These are phyloP conservation scores for Podabrus alpinus DNA, from an alignment of 2,888 invertebrate species.

Conservation along the genomic window DNA sequence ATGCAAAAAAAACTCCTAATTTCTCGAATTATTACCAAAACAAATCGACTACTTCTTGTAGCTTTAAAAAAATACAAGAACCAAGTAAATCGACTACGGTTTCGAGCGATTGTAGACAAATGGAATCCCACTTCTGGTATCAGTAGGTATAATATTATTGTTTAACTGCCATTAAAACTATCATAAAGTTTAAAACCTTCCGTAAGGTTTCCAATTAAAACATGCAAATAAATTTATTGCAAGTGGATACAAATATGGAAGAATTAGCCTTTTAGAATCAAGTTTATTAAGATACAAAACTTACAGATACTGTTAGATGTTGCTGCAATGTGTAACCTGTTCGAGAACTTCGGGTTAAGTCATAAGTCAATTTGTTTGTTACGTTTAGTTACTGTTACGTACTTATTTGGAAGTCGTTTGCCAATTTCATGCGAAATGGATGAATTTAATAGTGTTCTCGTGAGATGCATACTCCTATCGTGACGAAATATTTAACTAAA, in stretches of 20 bases:
- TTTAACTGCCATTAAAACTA: too few relatives aligned
- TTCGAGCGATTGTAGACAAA: too few relatives aligned
- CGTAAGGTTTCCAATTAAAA: not conserved
- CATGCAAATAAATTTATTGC: not conserved
- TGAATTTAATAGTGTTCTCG: conserved; percentile 25
- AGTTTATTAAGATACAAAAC: conserved; percentile 5
- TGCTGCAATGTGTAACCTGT: conserved; percentile 21
- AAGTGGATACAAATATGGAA: not conserved
- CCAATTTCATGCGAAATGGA: conserved; percentile 31
- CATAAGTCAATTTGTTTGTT: conserved; percentile 29
- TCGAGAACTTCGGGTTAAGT: conserved; percentile 20
- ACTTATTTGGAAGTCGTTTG: conserved; percentile 32
- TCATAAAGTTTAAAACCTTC: too few relatives aligned
- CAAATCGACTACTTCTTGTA: too few relatives aligned
- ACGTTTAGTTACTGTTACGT: conserved; percentile 28
- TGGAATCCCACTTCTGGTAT: too few relatives aligned
- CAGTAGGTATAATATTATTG: too few relatives aligned
- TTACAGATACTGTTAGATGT: conserved; percentile 25
- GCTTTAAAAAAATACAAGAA: too few relatives aligned
- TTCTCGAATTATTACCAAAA: too few relatives aligned
- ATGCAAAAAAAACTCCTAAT: too few relatives aligned
- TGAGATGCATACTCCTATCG: conserved; percentile 18
- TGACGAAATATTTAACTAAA: conserved; percentile 14
- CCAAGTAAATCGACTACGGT: too few relatives aligned
- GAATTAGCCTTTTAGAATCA: not conserved